Evolutionary conservation across 2,888 invertebrate species (phyloP).

Genomic region (Zonitis immaculata): DNA sequence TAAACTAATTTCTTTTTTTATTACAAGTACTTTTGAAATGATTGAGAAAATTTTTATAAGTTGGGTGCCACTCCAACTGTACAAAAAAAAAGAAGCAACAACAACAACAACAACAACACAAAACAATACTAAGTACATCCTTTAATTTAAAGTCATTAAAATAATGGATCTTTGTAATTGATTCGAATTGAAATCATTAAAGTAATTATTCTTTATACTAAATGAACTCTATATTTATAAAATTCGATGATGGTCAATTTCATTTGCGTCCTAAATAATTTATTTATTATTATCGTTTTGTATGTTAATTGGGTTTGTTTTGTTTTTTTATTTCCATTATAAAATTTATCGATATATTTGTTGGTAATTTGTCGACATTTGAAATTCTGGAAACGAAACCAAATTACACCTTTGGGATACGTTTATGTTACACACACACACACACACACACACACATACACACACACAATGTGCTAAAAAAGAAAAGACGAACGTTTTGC

Average conservation of each 20-base stretch:
- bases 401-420: background rate
- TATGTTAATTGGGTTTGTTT: background rate
- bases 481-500: background rate
- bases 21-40: no score
- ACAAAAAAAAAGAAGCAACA: no score
- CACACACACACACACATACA: no score
- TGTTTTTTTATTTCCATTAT: background rate
- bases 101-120: background rate
- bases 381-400: background rate
- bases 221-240: constrained; percentile 5
- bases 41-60: constrained; percentile 3
- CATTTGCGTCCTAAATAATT: background rate
- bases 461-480: background rate
- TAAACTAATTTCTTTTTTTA: no score
- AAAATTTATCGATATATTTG: background rate
- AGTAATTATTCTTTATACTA: constrained; percentile 31
- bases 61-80: constrained; percentile 1
- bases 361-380: background rate
- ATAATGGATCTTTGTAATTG: constrained; percentile 37
- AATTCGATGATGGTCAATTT: background rate
- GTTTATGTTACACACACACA: background rate
- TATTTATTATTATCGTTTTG: background rate
- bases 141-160: constrained; percentile 35
- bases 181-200: constrained; percentile 39
- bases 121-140: constrained; percentile 22